Percentiles rank a stretch among this genome's conserved stretches.
Evolutionary conservation across 2,888 invertebrate genomes (phyloP).

Genomic region (Rhagonycha fulva): DNA sequence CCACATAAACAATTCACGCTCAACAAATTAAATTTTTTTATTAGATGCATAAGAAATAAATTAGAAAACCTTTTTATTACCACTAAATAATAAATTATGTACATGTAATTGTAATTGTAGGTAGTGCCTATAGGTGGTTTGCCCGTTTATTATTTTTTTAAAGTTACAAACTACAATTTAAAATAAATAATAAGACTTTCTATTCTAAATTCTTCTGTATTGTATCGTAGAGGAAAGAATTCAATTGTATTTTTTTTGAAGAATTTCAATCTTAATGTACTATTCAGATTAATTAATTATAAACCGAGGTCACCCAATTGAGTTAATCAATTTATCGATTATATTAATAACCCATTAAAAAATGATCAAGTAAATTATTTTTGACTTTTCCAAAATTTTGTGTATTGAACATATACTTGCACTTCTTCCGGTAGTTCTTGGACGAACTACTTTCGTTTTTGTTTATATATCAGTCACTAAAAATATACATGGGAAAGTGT

Average conservation of each 20-base stretch:
- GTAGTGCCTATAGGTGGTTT: neutral
- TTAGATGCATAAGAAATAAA: neutral
- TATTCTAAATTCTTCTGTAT: neutral
- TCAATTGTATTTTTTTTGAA: neutral
- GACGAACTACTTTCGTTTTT: neutral
- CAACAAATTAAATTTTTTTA: neutral
- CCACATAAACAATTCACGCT: neutral
- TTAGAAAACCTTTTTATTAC: neutral
- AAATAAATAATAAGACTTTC: neutral
- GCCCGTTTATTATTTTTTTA: neutral
- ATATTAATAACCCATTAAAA: no score
- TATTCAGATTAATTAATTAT: neutral
- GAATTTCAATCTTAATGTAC: neutral
- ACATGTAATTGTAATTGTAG: neutral
- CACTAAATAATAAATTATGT: neutral
- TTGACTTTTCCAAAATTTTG: neutral
- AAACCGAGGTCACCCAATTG: no score
- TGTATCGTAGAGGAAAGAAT: neutral
- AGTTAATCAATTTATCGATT: no score
- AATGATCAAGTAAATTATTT: no score
- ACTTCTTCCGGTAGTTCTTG: neutral
- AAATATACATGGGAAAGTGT: neutral
- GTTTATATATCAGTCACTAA: neutral
- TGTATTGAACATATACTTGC: neutral
- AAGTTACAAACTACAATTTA: neutral